These are phyloP conservation scores for Sarcophaga variegata DNA, from an alignment of 2,888 invertebrate genomes.

Conservation along the genomic window DNA sequence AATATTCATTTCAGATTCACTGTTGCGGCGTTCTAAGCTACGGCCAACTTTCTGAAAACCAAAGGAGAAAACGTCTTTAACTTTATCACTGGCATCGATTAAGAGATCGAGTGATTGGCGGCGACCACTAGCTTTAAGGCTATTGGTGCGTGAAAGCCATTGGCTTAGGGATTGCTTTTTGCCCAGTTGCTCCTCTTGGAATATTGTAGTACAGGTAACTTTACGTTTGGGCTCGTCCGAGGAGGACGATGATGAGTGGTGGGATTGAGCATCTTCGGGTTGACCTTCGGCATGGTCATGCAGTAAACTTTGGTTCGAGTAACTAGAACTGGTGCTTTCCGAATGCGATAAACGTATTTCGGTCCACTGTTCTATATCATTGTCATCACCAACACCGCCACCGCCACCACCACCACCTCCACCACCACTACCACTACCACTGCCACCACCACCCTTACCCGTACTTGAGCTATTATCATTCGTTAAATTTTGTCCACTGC, in stretches of 20 bases:
- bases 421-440: constrained; percentile 44
- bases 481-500: constrained; percentile 66
- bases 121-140: constrained; percentile 81
- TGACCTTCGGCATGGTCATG: constrained; percentile 75
- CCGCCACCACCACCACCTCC: constrained; percentile 43
- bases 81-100: constrained; percentile 90
- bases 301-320: constrained; percentile 80
- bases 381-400: constrained; percentile 72
- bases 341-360: constrained; percentile 81
- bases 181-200: constrained; percentile 77
- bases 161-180: constrained; percentile 78
- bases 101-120: constrained; percentile 90
- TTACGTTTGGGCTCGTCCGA: constrained; percentile 81
- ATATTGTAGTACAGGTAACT: constrained; percentile 81
- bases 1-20: constrained; percentile 85
- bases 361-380: constrained; percentile 82
- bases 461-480: constrained; percentile 62
- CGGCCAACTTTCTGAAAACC: constrained; percentile 88
- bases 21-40: constrained; percentile 87
- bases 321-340: constrained; percentile 81
- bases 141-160: constrained; percentile 81
- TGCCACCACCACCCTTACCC: constrained; percentile 44
- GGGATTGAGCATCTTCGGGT: constrained; percentile 76
- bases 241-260: constrained; percentile 78
- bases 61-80: constrained; percentile 91